These are phyloP conservation scores for Sitophilus oryzae DNA, from an alignment of 1,140 invertebrate genomes.

Conservation along the genomic window DNA sequence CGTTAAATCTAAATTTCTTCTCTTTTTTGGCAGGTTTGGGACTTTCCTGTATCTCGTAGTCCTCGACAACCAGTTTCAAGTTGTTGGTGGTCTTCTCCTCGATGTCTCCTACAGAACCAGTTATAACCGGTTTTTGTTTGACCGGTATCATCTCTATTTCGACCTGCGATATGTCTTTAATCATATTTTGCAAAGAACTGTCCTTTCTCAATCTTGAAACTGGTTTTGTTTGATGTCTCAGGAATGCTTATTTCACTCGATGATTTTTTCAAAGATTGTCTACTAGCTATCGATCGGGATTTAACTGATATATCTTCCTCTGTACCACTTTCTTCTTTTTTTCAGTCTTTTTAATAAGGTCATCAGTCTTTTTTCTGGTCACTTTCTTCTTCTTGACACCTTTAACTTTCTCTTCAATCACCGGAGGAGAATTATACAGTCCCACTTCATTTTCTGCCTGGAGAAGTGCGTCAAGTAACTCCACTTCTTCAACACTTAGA, in stretches of 20 bases:
- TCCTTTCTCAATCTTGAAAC: constrained; percentile 26
- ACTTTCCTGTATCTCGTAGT: constrained; percentile 49
- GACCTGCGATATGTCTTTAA: constrained; percentile 39
- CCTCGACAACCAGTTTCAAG: constrained; percentile 50
- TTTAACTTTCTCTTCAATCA: constrained; percentile 9
- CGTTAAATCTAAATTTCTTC: constrained; percentile 36
- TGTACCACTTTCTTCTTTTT: no score
- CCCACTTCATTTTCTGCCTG: constrained; percentile 24
- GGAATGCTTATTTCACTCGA: constrained; percentile 27
- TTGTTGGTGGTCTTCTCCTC: constrained; percentile 39
- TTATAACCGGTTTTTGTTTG: constrained; percentile 50
- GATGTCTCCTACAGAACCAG: constrained; percentile 47
- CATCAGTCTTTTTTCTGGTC: constrained; percentile 32
- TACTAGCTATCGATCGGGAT: no score
- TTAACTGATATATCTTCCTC: no score
- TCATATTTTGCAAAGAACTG: constrained; percentile 31
- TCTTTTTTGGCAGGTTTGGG: constrained; percentile 27
- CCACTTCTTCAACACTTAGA: constrained; percentile 47
- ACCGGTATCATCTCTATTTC: constrained; percentile 40
- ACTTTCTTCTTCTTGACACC: constrained; percentile 35
- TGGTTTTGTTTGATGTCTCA: constrained; percentile 24
- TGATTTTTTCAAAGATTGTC: constrained; percentile 20
- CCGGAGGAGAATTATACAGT: constrained; percentile 12
- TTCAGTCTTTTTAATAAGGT: constrained; percentile 12
- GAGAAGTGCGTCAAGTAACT: constrained; percentile 27